phyloP scores from a whole-genome alignment of 2,113 vertebrate species.

The Cephalophus harveyi region DNA sequence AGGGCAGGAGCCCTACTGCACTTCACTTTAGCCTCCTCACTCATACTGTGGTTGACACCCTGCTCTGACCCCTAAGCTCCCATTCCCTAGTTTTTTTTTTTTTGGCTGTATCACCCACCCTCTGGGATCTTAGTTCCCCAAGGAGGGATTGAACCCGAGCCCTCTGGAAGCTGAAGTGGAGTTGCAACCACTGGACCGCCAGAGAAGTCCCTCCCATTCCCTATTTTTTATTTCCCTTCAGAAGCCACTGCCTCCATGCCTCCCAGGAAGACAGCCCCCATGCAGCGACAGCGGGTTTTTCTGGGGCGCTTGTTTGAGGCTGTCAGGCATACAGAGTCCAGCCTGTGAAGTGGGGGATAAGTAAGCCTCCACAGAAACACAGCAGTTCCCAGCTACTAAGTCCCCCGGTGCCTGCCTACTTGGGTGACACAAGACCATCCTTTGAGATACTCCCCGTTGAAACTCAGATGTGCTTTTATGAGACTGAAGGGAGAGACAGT shows the following conservation, averaged over 20 bases:
- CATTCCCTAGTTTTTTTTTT: neutral
- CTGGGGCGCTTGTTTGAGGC: neutral
- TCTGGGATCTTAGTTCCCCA: neutral
- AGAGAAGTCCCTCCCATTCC: neutral
- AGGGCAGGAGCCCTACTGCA: neutral
- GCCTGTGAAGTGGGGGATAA: neutral
- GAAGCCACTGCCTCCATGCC: neutral
- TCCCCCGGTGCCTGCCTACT: neutral
- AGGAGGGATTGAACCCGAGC: neutral
- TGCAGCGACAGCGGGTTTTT: neutral
- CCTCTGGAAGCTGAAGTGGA: neutral
- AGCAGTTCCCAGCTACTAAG: neutral
- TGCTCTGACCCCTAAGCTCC: neutral
- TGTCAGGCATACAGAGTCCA: neutral
- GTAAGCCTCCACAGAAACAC: neutral
- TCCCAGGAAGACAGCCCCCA: neutral
- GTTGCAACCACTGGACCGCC: neutral
- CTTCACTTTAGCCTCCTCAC: neutral
- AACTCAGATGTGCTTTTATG: neutral
- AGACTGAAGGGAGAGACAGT: neutral
- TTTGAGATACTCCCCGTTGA: neutral
- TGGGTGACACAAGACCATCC: neutral
- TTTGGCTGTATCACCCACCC: neutral
- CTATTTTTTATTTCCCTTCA: neutral
- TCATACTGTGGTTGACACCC: neutral